These are phyloP conservation scores for Alligator sinensis DNA, from an alignment of 2,113 vertebrate genomes.

Conservation along the genomic window DNA sequence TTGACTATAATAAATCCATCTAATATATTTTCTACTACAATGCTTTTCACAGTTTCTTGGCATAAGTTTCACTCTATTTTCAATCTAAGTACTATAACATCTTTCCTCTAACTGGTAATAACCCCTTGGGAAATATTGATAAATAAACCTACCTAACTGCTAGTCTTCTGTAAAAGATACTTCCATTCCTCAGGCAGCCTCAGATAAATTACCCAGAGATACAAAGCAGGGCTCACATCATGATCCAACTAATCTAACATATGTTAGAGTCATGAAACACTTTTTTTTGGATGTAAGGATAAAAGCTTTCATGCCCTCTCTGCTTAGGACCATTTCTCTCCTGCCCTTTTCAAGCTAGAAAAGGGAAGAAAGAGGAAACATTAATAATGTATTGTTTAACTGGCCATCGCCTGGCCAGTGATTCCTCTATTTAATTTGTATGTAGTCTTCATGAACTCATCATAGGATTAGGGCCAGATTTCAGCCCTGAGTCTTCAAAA, in stretches of 20 bases:
- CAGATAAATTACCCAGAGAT: neutral
- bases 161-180: neutral
- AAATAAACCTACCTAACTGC: neutral
- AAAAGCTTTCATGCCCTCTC: neutral
- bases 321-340: neutral
- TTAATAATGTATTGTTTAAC: neutral
- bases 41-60: neutral
- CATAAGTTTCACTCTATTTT: neutral
- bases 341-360: neutral
- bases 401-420: neutral
- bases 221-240: neutral
- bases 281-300: neutral
- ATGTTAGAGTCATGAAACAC: neutral
- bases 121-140: neutral
- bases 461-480: neutral
- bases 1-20: neutral
- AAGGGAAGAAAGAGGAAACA: neutral
- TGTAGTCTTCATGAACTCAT: neutral
- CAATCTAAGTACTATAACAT: neutral
- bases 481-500: neutral
- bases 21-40: neutral
- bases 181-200: rapidly evolving
- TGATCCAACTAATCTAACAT: neutral
- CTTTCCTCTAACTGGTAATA: neutral
- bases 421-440: rapidly evolving